Conservation (phyloP, 2,113 vertebrate species). For the Bostrychus sinensis region DNA sequence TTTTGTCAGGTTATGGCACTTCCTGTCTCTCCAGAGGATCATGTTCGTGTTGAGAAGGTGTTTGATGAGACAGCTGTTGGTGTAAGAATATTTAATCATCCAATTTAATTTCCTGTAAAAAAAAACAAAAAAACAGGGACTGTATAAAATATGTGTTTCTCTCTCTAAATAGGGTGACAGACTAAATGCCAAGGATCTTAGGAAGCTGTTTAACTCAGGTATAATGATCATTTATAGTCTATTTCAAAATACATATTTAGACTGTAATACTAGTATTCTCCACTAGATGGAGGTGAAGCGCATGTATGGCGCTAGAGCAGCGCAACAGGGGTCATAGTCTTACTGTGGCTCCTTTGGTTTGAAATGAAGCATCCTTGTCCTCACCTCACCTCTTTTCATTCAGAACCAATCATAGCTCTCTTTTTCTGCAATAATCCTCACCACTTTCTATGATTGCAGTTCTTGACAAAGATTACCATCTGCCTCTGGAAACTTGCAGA, state of each 20-base stretch:
- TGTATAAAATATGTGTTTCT: not conserved
- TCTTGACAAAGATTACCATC: conserved; percentile 73
- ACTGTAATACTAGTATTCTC: conserved; percentile 28
- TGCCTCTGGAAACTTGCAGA: conserved; percentile 81
- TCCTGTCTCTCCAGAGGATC: conserved; percentile 66
- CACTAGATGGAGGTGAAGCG: conserved; percentile 70
- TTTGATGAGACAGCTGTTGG: conserved; percentile 71
- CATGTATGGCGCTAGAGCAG: not conserved
- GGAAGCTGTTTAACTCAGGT: conserved; percentile 79
- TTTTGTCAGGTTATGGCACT: conserved; percentile 62
- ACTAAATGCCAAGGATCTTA: conserved; percentile 69
- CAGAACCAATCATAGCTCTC: conserved; percentile 6
- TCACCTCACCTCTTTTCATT: conserved; percentile 30
- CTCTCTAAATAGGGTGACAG: conserved; percentile 64
- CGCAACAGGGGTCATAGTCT: conserved; percentile 54
- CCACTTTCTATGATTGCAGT: conserved; percentile 55
- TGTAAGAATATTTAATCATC: conserved; percentile 53
- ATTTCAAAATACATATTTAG: not conserved
- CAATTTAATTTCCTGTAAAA: not conserved
- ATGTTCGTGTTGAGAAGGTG: conserved; percentile 54
- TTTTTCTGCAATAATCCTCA: conserved; percentile 32
- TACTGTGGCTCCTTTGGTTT: conserved; percentile 53
- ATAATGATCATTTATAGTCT: not conserved
- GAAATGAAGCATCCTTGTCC: conserved; percentile 29
- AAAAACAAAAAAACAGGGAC: not conserved